Evolutionary conservation across 2,888 invertebrate species (phyloP), one percentile per base, ranked within the genome.

Genomic region (Auanema sp.): DNA sequence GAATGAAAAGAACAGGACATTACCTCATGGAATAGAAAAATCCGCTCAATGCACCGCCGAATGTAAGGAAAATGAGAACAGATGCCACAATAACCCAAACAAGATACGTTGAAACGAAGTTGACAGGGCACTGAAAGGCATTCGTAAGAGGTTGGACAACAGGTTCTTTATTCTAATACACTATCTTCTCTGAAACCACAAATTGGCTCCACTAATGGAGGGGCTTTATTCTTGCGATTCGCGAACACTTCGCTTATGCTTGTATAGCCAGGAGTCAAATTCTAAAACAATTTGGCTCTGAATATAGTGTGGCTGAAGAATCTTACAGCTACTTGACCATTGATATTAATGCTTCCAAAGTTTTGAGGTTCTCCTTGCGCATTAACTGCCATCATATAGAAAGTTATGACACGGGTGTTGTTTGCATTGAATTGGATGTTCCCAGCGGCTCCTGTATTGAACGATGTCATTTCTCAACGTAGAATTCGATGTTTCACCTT

Each of bases 31-130:
- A 62, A 11, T 67, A 18, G 33, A 61, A 72, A 1, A 67, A 58
- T 12, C 59, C 68, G 12, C 70, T 44, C 0, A 55, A 6, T 21
- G 71, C 66, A 18, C 69, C 67, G 8, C 44, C 56, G 44, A 65
- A 57, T 10, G 66, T 65, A 44, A 76, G 40, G 41, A 66, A 52
- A 47, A 71, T 57, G 16, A 69, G 61, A 16, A 69, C 58, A 0
- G 68, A 66, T 11, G 67, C 70, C 1, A 68, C 66, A 23, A 73
- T 53, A 14, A 76, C 66, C 24, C 69, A 65, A 41, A 67, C 64
- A 12, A 72, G 60, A 47, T 75, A 75, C 25, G 69, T 66, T 14
- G 56, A 60, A 41, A 72, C 64, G 33, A 72, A 69, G 53, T 66
- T 64, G 1, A 63, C 62, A 0, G 70, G 65, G 49, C 72, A 72